A percentile compares a stretch with the other conserved stretches of the same genome.
phyloP scores from a whole-genome alignment of 2,888 invertebrate species.

The Teleogryllus oceanicus region DNA sequence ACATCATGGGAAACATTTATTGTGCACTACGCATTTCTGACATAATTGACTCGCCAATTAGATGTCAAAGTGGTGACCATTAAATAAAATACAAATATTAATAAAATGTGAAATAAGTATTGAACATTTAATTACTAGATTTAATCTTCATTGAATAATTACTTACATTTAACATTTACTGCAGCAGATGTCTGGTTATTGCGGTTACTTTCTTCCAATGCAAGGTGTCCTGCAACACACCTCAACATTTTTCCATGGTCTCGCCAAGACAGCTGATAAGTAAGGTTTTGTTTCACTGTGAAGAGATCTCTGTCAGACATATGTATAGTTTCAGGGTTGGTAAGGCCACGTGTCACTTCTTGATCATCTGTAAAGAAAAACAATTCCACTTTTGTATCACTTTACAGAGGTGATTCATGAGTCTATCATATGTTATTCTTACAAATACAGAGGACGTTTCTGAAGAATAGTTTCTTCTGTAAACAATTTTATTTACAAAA shows the following conservation, averaged over 20 bases:
- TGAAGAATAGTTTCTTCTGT: background rate
- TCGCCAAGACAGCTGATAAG: conserved; percentile 57
- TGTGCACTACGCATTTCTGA: too few species aligned
- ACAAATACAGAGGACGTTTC: too few species aligned
- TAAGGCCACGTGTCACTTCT: conserved; percentile 57
- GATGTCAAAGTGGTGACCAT: too few species aligned
- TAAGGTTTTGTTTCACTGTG: conserved; percentile 64
- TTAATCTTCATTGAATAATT: background rate
- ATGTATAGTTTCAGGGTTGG: conserved; percentile 53
- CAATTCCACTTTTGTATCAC: too few species aligned
- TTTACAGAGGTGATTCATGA: too few species aligned
- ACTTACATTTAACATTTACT: conserved; percentile 61
- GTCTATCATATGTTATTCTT: too few species aligned
- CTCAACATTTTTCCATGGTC: conserved; percentile 63
- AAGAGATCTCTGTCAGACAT: conserved; percentile 57
- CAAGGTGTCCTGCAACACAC: conserved; percentile 67
- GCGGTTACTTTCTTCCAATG: conserved; percentile 48
- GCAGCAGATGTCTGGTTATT: conserved; percentile 46
- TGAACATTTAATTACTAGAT: background rate
- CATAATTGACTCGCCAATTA: too few species aligned
- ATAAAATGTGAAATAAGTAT: background rate
- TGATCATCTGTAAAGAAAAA: conserved; percentile 55
- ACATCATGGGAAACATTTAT: too few species aligned
- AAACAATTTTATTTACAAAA: background rate
- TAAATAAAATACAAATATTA: too few species aligned